Conservation (phyloP, 2,113 vertebrate genomes). For the Hemiscyllium ocellatum region DNA sequence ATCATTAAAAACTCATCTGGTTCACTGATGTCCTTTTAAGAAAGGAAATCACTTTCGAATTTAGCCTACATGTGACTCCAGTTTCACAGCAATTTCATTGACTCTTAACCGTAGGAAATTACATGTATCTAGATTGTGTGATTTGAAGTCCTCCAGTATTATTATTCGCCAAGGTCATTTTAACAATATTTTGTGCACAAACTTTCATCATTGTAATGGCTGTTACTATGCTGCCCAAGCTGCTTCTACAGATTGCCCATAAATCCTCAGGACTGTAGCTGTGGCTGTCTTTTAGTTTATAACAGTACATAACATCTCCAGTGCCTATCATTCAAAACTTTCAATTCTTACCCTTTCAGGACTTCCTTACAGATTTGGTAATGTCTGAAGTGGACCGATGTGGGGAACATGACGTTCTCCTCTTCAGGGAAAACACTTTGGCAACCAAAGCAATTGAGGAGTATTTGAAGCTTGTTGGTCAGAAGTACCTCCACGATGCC, state of each 20-base stretch:
- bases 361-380: conserved; percentile 90
- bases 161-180: background rate
- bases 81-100: too few relatives aligned
- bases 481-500: conserved; percentile 89
- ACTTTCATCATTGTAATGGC: background rate
- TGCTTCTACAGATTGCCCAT: background rate
- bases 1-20: too few relatives aligned
- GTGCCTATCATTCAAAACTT: background rate
- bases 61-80: background rate
- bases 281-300: background rate
- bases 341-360: conserved; percentile 58
- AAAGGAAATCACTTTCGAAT: too few relatives aligned
- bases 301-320: background rate
- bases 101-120: background rate
- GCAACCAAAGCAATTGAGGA: conserved; percentile 96
- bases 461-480: conserved; percentile 90
- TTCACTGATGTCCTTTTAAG: too few relatives aligned
- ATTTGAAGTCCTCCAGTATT: background rate
- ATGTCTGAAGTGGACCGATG: conserved; percentile 95
- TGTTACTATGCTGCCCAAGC: background rate
- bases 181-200: background rate
- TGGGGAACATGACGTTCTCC: conserved; percentile 86
- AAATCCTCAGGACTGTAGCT: background rate
- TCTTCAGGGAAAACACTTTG: conserved; percentile 95
- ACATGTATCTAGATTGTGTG: background rate